Evolutionary conservation across 2,888 invertebrate species (phyloP).

Genomic region (Tholera decimalis): DNA sequence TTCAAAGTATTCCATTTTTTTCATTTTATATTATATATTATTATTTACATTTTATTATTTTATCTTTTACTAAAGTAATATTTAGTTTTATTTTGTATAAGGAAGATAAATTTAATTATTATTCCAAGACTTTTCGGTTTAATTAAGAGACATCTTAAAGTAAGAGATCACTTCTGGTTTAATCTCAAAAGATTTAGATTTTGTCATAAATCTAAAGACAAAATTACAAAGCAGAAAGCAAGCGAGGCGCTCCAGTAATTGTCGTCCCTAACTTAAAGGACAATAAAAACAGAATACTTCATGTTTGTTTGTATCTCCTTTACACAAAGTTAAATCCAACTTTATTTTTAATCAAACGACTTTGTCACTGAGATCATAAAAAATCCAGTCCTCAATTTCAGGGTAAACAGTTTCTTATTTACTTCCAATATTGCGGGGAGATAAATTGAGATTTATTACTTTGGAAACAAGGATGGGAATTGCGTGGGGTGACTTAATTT

Average conservation of each 20-base stretch:
- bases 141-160: background rate
- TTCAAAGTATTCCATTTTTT: too few relatives aligned
- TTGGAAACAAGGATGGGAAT: conserved; percentile 42
- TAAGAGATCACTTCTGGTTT: background rate
- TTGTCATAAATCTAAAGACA: conserved; percentile 15
- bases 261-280: conserved; percentile 20
- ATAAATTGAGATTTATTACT: conserved; percentile 46
- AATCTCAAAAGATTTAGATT: conserved; percentile 4
- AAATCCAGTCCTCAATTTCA: conserved; percentile 58
- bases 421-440: conserved; percentile 31
- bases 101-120: background rate
- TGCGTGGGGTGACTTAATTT: conserved; percentile 28
- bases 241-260: conserved; percentile 24
- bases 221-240: conserved; percentile 25
- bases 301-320: conserved; percentile 40
- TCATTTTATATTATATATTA: too few relatives aligned
- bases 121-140: background rate
- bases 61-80: too few relatives aligned
- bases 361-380: conserved; percentile 62
- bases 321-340: conserved; percentile 46
- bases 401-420: conserved; percentile 65
- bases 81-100: too few relatives aligned
- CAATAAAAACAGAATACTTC: conserved; percentile 33
- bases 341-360: conserved; percentile 66
- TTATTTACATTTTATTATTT: too few relatives aligned